phyloP scores from a whole-genome alignment of 64 coral and sea anemone species.

The Stichodactyla helianthus region DNA sequence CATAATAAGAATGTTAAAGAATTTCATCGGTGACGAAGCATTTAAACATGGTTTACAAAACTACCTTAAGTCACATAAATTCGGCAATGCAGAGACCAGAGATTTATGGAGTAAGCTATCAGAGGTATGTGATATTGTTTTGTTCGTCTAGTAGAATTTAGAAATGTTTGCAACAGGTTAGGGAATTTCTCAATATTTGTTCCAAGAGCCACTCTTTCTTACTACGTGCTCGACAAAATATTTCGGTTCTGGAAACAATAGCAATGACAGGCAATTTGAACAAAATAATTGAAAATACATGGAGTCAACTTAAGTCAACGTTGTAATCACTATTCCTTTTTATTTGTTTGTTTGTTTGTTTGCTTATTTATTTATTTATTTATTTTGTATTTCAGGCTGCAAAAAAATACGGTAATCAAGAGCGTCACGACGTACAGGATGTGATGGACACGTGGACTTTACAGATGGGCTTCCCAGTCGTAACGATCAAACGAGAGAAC shows the following conservation, averaged over 20 bases:
- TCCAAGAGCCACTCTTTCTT: too few relatives aligned
- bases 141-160: neutral
- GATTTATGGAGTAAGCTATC: constrained; percentile 52
- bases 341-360: too few relatives aligned
- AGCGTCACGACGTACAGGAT: neutral
- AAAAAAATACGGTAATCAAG: neutral
- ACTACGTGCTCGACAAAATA: too few relatives aligned
- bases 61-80: constrained; percentile 58
- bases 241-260: too few relatives aligned
- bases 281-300: too few relatives aligned
- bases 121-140: neutral
- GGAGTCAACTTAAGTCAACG: too few relatives aligned
- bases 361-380: too few relatives aligned
- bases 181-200: too few relatives aligned
- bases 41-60: constrained; percentile 66
- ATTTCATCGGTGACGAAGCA: constrained; percentile 64
- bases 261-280: too few relatives aligned
- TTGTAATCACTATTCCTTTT: too few relatives aligned
- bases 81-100: constrained; percentile 82
- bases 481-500: constrained; percentile 12
- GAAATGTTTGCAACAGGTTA: neutral
- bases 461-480: constrained; percentile 62
- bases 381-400: neutral
- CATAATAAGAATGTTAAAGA: constrained; percentile 89
- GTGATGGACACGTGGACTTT: constrained; percentile 52